phyloP scores from a whole-genome alignment of 2,113 vertebrate genomes.

The Salvelinus alpinus region DNA sequence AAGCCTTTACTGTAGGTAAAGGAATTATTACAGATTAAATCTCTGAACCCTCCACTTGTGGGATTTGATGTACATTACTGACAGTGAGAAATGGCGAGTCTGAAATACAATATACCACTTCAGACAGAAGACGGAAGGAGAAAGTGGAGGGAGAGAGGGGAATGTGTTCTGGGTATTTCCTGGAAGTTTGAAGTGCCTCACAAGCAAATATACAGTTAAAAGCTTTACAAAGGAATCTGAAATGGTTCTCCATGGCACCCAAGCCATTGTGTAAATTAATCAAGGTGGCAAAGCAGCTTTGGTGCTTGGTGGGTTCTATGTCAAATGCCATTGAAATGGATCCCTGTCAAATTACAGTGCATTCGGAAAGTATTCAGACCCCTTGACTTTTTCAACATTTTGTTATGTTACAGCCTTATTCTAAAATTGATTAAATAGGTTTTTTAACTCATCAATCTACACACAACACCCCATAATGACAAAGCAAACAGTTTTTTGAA shows the following conservation, averaged over 20 bases:
- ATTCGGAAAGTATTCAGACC: too few species aligned
- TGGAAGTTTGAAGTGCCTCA: conserved; percentile 28
- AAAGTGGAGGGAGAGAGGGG: conserved; percentile 11
- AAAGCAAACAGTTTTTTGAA: too few species aligned
- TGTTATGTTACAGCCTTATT: too few species aligned
- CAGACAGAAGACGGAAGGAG: conserved; percentile 44
- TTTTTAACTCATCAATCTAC: too few species aligned
- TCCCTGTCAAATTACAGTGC: too few species aligned
- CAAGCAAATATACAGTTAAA: neutral
- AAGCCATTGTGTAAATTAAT: neutral
- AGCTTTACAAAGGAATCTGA: conserved; percentile 2
- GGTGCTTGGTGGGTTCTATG: neutral
- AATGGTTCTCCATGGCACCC: neutral
- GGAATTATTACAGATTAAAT: conserved; percentile 70
- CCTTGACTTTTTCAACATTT: too few species aligned
- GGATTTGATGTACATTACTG: conserved; percentile 77
- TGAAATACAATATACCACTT: conserved; percentile 77
- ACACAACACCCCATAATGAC: too few species aligned
- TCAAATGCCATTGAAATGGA: neutral
- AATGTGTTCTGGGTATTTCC: conserved; percentile 18
- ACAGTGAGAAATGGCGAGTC: conserved; percentile 76
- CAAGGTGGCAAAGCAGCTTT: neutral
- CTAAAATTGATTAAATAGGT: too few species aligned
- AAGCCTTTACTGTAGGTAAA: conserved; percentile 69
- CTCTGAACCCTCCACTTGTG: conserved; percentile 71